Evolutionary conservation across 2,888 invertebrate species (phyloP).

Genomic region (Diaphora mendica): DNA sequence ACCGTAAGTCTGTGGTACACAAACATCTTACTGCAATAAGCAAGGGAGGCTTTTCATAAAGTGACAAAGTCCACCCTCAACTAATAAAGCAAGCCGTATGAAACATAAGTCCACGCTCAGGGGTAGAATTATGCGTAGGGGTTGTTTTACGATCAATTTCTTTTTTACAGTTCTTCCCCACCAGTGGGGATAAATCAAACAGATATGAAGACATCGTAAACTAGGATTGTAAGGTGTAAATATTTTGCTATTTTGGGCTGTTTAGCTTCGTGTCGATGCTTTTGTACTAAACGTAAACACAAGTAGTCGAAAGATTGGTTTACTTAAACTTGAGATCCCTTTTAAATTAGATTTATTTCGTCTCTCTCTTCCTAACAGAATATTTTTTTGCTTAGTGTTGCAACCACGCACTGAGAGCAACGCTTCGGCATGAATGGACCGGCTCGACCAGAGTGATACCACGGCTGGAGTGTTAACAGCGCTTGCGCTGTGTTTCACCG

Average conservation of each 20-base stretch:
- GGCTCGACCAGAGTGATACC: no score
- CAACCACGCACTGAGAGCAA: no score
- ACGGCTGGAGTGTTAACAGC: no score
- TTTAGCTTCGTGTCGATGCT: not conserved
- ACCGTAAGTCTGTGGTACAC: not conserved
- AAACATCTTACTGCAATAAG: conserved; percentile 29
- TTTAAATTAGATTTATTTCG: not conserved
- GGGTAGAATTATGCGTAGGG: conserved; percentile 74
- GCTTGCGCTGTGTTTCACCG: no score
- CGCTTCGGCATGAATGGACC: no score
- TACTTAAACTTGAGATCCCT: not conserved
- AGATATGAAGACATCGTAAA: conserved; percentile 26
- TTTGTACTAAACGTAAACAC: not conserved
- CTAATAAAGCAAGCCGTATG: conserved; percentile 70
- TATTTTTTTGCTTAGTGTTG: not conserved
- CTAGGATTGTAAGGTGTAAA: conserved; percentile 26
- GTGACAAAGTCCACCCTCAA: conserved; percentile 48
- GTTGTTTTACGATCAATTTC: conserved; percentile 80
- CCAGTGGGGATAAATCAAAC: conserved; percentile 46
- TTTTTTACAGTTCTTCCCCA: conserved; percentile 66
- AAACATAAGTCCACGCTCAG: conserved; percentile 55
- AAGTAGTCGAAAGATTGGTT: not conserved
- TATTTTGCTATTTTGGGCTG: conserved; percentile 30
- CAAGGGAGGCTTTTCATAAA: conserved; percentile 30
- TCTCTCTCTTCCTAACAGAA: not conserved